These are phyloP conservation scores for Rhagoletis zephyria DNA, from an alignment of 1,140 invertebrate genomes.

Conservation along the genomic window DNA sequence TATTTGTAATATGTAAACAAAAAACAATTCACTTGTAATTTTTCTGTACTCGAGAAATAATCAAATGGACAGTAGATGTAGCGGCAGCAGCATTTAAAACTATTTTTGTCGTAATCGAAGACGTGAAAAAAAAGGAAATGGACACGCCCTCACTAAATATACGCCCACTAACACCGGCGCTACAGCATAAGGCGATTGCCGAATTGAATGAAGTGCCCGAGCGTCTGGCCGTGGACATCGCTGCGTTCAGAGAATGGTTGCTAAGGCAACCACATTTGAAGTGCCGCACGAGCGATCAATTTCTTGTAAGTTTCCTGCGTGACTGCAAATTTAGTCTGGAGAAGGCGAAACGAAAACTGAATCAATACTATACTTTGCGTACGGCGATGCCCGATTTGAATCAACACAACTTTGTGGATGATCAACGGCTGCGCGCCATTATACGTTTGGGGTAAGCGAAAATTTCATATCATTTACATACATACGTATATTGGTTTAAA, in stretches of 20 bases:
- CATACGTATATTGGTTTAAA: no score
- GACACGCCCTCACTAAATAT: conserved; percentile 55
- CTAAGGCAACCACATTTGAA: conserved; percentile 79
- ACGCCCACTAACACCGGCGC: conserved; percentile 70
- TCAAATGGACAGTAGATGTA: neutral
- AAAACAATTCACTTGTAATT: no score
- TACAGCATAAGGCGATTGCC: conserved; percentile 74
- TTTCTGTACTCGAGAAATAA: neutral
- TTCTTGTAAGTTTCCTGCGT: conserved; percentile 78
- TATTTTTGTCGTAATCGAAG: neutral
- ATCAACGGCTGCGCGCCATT: conserved; percentile 63
- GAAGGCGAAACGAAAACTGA: conserved; percentile 79
- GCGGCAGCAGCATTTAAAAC: neutral
- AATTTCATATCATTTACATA: neutral
- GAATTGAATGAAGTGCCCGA: conserved; percentile 78
- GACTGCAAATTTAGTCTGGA: conserved; percentile 82
- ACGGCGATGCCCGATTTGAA: conserved; percentile 76
- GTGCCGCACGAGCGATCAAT: conserved; percentile 76
- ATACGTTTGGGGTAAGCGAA: conserved; percentile 59
- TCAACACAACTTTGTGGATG: conserved; percentile 66
- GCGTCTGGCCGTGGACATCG: conserved; percentile 75
- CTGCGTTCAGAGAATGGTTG: conserved; percentile 78
- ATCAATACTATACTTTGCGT: conserved; percentile 78
- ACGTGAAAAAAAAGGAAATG: neutral
- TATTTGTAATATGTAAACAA: no score